These are phyloP conservation scores for Papilio dardanus DNA, from an alignment of 1,140 invertebrate genomes.

Conservation along the genomic window DNA sequence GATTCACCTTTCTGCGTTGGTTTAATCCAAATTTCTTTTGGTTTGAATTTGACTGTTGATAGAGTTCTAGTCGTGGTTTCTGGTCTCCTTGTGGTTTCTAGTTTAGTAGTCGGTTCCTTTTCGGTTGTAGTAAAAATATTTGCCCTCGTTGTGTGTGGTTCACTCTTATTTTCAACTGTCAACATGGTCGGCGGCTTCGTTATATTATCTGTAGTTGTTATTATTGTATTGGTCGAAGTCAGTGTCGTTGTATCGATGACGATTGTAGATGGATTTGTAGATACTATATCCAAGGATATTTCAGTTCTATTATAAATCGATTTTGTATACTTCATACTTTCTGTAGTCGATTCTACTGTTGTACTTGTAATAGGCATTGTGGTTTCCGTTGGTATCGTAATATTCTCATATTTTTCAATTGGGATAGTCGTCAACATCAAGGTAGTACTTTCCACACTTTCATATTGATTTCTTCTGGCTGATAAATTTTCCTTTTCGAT, in stretches of 20 bases:
- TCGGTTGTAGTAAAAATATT: constrained; percentile 45
- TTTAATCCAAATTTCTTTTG: constrained; percentile 78
- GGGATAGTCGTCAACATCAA: constrained; percentile 28
- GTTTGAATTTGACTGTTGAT: constrained; percentile 66
- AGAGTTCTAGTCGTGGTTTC: constrained; percentile 54
- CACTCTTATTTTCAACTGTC: neutral
- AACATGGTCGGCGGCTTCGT: neutral
- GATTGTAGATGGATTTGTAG: constrained; percentile 38
- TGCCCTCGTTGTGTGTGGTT: constrained; percentile 40
- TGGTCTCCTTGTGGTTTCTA: constrained; percentile 46
- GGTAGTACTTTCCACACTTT: constrained; percentile 19
- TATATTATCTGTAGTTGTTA: neutral
- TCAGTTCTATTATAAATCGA: constrained; percentile 60
- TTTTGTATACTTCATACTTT: constrained; percentile 20
- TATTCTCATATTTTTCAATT: constrained; percentile 36
- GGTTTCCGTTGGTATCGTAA: constrained; percentile 11
- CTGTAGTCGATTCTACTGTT: constrained; percentile 35
- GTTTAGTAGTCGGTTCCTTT: constrained; percentile 46
- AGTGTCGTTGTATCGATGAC: neutral
- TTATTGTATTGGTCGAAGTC: constrained; percentile 1
- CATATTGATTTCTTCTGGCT: neutral
- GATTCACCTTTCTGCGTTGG: constrained; percentile 77
- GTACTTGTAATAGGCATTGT: constrained; percentile 25
- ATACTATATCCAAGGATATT: constrained; percentile 52
- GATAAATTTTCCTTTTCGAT: constrained; percentile 1